A percentile compares a stretch with the other conserved stretches of the same genome.
Evolutionary conservation across 1,140 invertebrate genomes (phyloP).

Genomic region (Euura lappo): DNA sequence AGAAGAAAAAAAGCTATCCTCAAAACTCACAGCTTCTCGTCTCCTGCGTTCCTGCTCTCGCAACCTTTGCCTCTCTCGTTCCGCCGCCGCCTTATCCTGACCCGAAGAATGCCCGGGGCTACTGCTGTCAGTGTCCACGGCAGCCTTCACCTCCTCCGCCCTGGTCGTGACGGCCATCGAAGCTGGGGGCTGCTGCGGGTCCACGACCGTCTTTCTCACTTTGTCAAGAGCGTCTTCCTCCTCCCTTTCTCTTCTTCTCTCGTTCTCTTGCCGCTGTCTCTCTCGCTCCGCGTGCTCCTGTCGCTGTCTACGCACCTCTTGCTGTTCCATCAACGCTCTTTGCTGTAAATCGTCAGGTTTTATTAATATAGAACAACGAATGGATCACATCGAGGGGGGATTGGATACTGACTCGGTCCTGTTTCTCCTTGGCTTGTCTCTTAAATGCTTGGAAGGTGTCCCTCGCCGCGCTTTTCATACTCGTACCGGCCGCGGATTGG

Average conservation of each 20-base stretch:
- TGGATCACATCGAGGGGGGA: neutral
- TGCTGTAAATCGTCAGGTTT: conserved; percentile 59
- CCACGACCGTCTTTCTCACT: conserved; percentile 66
- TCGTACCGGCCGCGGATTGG: conserved; percentile 62
- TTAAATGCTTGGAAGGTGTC: conserved; percentile 85
- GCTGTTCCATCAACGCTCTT: conserved; percentile 81
- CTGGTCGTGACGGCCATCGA: conserved; percentile 48
- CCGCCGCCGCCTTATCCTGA: conserved; percentile 72
- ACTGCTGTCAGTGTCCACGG: conserved; percentile 62
- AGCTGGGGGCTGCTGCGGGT: conserved; percentile 45
- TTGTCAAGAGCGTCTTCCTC: conserved; percentile 81
- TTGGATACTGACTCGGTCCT: conserved; percentile 71
- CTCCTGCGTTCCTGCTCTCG: conserved; percentile 88
- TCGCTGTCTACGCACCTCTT: conserved; percentile 72
- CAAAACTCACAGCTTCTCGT: conserved; percentile 85
- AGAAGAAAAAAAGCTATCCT: conserved; percentile 6
- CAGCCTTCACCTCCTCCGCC: conserved; percentile 64
- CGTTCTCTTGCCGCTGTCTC: conserved; percentile 78
- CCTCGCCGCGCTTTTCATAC: conserved; percentile 66
- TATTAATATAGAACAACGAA: conserved; percentile 11
- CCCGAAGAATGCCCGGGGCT: conserved; percentile 65
- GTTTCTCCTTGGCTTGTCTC: conserved; percentile 94
- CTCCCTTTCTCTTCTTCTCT: conserved; percentile 77
- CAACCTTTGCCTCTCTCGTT: conserved; percentile 79
- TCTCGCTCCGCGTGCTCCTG: conserved; percentile 87